A percentile compares a stretch with the other conserved stretches of the same genome.
phyloP scores from a whole-genome alignment of 2,113 vertebrate genomes.

The Scomber scombrus region DNA sequence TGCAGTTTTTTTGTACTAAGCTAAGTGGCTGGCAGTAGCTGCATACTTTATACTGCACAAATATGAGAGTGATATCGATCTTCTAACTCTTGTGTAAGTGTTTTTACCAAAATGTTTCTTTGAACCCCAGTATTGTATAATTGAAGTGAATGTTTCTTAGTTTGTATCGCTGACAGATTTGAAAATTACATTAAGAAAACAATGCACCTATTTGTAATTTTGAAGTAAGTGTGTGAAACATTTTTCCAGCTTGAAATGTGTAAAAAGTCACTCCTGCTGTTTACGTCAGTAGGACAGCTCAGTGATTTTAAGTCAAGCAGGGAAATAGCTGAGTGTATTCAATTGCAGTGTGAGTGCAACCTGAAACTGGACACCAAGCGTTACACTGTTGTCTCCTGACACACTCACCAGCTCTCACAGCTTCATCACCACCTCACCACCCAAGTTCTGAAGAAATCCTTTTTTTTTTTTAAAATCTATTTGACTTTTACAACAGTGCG shows the following conservation, averaged over 20 bases:
- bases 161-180: not conserved
- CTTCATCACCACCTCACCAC: constrained; percentile 20
- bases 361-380: constrained; percentile 54
- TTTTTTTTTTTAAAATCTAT: constrained; percentile 28
- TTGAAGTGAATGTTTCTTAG: too few relatives aligned
- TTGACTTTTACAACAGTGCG: constrained; percentile 10
- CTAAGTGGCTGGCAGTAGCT: too few relatives aligned
- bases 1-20: too few relatives aligned
- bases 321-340: constrained; percentile 2
- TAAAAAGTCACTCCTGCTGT: not conserved
- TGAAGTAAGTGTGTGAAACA: not conserved
- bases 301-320: constrained; percentile 11
- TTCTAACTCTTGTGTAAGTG: too few relatives aligned
- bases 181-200: not conserved
- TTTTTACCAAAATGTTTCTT: not conserved
- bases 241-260: not conserved
- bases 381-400: constrained; percentile 28
- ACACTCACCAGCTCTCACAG: constrained; percentile 24
- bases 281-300: not conserved
- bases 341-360: constrained; percentile 7
- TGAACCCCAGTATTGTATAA: too few relatives aligned
- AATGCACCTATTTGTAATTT: not conserved
- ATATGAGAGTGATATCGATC: too few relatives aligned
- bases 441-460: constrained; percentile 23
- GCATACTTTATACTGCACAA: too few relatives aligned